phyloP scores from a whole-genome alignment of 2,113 vertebrate genomes.

The Myanophis thanlyinensis region DNA sequence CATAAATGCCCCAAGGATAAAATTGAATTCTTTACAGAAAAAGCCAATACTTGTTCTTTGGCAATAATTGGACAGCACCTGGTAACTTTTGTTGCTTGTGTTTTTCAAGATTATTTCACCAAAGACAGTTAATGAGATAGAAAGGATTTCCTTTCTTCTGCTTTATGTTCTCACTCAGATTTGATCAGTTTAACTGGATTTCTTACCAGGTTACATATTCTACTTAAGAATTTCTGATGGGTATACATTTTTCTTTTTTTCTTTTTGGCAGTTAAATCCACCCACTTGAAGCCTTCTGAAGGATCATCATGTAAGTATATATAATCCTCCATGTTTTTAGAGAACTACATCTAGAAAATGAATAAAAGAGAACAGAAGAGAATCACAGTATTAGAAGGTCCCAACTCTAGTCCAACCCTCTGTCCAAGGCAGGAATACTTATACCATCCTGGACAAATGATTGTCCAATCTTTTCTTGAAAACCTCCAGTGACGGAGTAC shows the following conservation, averaged over 20 bases:
- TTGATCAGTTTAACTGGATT: constrained; percentile 7
- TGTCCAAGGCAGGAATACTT: neutral
- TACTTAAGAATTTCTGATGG: constrained; percentile 29
- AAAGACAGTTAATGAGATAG: neutral
- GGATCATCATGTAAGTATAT: constrained; percentile 70
- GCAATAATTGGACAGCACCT: neutral
- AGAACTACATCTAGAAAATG: neutral
- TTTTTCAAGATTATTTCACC: neutral
- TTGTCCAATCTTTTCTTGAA: neutral
- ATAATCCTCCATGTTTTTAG: neutral
- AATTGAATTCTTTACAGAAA: neutral
- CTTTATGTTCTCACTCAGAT: constrained; percentile 25
- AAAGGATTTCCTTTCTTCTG: neutral
- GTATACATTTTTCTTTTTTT: constrained; percentile 50
- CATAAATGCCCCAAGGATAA: neutral
- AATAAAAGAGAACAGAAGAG: neutral
- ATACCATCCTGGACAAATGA: neutral
- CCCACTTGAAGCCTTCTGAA: constrained; percentile 56
- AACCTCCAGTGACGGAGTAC: neutral
- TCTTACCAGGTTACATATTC: neutral
- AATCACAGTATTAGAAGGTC: neutral
- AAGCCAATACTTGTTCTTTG: neutral
- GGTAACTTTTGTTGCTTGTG: neutral
- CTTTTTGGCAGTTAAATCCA: constrained; percentile 57
- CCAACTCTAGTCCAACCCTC: neutral